phyloP scores from a whole-genome alignment of 2,113 vertebrate genomes.

The Rhinopithecus roxellana region DNA sequence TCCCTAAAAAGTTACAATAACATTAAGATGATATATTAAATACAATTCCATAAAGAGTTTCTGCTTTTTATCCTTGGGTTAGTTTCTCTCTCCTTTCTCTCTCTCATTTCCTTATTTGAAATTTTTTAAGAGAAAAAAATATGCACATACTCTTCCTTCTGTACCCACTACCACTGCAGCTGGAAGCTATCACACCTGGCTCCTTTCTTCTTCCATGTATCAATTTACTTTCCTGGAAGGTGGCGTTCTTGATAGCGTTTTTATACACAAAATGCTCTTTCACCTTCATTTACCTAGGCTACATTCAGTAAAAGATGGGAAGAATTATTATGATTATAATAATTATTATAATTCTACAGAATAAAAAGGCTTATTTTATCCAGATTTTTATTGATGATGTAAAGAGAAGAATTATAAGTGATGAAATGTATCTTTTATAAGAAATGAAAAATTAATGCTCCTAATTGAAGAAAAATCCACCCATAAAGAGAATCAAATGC shows the following conservation, averaged over 20 bases:
- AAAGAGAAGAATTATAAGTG: conserved; percentile 19
- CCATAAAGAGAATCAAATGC: background rate
- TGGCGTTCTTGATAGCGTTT: background rate
- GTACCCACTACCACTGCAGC: background rate
- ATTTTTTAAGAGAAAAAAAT: conserved; percentile 38
- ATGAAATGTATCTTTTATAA: background rate
- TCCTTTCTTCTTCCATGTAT: background rate
- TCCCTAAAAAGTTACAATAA: background rate
- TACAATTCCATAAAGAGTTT: background rate
- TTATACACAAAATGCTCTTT: conserved; percentile 35
- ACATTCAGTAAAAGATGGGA: conserved; percentile 14
- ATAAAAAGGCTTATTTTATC: conserved; percentile 1
- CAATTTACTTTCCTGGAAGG: background rate
- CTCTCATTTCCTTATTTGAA: background rate
- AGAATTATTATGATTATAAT: conserved; percentile 44
- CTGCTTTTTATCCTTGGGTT: background rate
- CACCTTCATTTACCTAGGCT: background rate
- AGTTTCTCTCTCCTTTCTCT: background rate
- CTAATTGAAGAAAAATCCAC: conserved; percentile 23
- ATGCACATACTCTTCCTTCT: background rate
- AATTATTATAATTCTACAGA: conserved; percentile 25
- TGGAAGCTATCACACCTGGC: background rate
- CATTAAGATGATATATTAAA: background rate
- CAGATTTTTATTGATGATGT: background rate
- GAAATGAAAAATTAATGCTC: conserved; percentile 26